Conservation (phyloP, 2,888 invertebrate genomes). For the Drosophila antonietae region DNA sequence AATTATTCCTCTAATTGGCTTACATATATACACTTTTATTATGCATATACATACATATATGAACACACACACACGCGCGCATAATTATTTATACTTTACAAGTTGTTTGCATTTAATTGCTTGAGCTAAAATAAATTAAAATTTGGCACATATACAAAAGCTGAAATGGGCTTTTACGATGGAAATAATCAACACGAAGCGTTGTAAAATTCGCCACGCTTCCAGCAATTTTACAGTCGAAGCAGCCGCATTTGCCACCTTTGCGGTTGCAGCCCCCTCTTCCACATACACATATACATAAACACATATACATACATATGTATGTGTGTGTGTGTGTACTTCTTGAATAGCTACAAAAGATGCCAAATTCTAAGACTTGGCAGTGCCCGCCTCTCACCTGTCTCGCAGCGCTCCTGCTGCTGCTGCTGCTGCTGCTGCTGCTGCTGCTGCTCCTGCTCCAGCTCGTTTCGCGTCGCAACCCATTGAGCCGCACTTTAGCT, state of each 20-base stretch:
- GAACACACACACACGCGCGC: background rate
- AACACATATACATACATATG: too few relatives aligned
- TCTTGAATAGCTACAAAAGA: slow-evolving; percentile 38
- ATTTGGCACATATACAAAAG: slow-evolving; percentile 18
- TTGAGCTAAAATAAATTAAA: slow-evolving; percentile 26
- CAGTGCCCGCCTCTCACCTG: slow-evolving; percentile 2
- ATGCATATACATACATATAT: background rate
- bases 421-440: too few relatives aligned
- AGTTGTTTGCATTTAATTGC: slow-evolving; percentile 27
- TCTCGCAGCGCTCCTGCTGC: background rate
- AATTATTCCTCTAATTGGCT: background rate
- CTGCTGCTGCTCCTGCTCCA: too few relatives aligned
- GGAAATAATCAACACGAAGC: slow-evolving; percentile 28
- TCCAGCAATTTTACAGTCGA: slow-evolving; percentile 39
- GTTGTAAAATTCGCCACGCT: slow-evolving; percentile 28
- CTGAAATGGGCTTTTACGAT: slow-evolving; percentile 23
- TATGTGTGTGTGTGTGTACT: background rate
- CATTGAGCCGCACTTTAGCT: slow-evolving; percentile 58
- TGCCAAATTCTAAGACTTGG: slow-evolving; percentile 55
- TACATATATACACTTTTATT: too few relatives aligned
- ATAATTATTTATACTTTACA: slow-evolving; percentile 6
- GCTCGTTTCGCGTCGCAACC: background rate
- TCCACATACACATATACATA: background rate
- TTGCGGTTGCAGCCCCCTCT: slow-evolving; percentile 35
- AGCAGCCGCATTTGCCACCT: slow-evolving; percentile 50